A percentile compares a stretch with the other conserved stretches of the same genome.
These are phyloP conservation scores for Benitochromis conjunctus DNA, from an alignment of 2,113 vertebrate genomes.

Conservation along the genomic window DNA sequence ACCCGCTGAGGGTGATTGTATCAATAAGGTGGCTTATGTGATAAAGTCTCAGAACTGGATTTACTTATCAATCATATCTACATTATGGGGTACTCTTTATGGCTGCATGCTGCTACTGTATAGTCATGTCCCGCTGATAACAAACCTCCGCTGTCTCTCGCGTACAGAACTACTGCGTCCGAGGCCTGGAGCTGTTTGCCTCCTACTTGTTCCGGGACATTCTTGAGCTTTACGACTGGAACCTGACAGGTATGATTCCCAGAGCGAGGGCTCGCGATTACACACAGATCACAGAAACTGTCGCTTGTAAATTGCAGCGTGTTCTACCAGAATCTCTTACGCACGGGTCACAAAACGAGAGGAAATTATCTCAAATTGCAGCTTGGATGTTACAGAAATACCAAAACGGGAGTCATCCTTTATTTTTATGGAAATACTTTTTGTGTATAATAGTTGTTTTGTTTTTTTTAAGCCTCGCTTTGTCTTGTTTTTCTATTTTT, in stretches of 20 bases:
- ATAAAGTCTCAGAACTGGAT: conserved; percentile 44
- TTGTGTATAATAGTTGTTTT: neutral
- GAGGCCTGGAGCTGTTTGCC: conserved; percentile 91
- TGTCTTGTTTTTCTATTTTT: rapidly evolving
- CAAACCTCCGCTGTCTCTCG: neutral
- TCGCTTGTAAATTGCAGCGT: neutral
- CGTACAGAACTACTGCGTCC: conserved; percentile 92
- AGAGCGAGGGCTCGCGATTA: neutral
- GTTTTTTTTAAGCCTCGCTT: neutral
- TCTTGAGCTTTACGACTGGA: conserved; percentile 98
- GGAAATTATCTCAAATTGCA: neutral
- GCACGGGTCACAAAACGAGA: neutral
- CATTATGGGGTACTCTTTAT: neutral
- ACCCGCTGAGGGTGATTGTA: conserved; percentile 21
- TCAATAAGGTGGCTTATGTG: conserved; percentile 38
- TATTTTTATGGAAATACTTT: neutral
- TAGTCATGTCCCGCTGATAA: neutral
- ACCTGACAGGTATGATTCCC: conserved; percentile 82
- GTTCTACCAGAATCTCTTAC: neutral
- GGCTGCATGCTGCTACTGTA: neutral
- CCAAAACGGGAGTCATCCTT: neutral
- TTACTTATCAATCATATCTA: conserved; percentile 34
- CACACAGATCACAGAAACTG: neutral
- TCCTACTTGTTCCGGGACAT: conserved; percentile 92
- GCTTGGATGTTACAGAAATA: neutral